Conservation (phyloP, 2,113 vertebrate genomes). For the Alexandromys fortis region DNA sequence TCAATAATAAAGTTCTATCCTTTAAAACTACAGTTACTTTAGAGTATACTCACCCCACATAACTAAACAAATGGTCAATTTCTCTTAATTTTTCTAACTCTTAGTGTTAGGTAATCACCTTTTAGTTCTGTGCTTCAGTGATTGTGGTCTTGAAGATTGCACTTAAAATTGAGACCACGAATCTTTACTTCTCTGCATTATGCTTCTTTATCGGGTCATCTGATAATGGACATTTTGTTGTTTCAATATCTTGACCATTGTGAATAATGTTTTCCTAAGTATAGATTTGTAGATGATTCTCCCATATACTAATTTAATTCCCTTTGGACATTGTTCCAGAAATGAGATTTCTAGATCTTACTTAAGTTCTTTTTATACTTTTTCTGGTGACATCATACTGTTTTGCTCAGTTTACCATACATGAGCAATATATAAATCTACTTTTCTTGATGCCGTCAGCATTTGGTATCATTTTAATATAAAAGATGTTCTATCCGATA, state of each 20-base stretch:
- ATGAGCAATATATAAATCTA: background rate
- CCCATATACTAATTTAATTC: background rate
- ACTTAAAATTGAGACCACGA: background rate
- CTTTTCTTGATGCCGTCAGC: too few species aligned
- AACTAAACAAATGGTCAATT: background rate
- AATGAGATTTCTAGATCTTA: background rate
- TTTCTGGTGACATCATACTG: background rate
- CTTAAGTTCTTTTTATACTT: background rate
- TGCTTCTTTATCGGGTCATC: background rate
- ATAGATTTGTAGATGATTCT: background rate
- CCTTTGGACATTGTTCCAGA: background rate
- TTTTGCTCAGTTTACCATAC: background rate
- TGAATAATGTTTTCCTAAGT: background rate
- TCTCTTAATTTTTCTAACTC: background rate
- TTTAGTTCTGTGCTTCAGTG: background rate
- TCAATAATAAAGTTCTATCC: background rate
- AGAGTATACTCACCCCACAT: background rate
- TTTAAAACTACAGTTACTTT: background rate
- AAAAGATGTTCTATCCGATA: too few species aligned
- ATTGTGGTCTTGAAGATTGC: background rate
- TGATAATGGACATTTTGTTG: background rate
- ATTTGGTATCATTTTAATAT: background rate
- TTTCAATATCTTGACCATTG: background rate
- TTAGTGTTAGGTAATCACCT: accelerated
- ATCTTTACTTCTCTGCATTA: background rate